These are phyloP conservation scores for Sarcoramphus papa DNA, from an alignment of 2,797 vertebrate species.

Conservation along the genomic window DNA sequence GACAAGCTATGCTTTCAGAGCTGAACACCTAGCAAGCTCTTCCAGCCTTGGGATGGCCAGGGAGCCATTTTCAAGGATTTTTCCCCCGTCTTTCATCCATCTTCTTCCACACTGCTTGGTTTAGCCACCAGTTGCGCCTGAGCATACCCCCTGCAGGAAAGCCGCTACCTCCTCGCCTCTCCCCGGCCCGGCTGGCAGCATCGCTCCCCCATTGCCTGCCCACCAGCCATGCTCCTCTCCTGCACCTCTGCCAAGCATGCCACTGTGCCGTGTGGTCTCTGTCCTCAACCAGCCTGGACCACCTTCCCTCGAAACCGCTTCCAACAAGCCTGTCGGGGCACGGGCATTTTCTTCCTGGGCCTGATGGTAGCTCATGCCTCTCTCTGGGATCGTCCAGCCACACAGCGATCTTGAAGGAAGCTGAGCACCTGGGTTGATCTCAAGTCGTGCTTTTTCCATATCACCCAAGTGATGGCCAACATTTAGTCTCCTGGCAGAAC, in stretches of 20 bases:
- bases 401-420: neutral
- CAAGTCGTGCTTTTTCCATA: neutral
- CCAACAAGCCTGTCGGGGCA: neutral
- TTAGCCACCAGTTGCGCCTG: neutral
- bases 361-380: neutral
- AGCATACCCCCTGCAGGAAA: neutral
- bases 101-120: neutral
- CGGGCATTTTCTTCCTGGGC: rapidly evolving
- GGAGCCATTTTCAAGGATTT: neutral
- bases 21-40: neutral
- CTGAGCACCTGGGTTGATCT: neutral
- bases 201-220: neutral
- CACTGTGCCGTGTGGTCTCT: rapidly evolving
- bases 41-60: neutral
- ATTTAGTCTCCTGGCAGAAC: neutral
- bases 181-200: neutral
- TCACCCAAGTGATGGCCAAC: neutral
- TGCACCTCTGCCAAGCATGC: neutral
- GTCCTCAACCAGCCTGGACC: neutral
- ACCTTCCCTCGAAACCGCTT: neutral
- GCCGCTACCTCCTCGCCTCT: neutral
- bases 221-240: neutral
- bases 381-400: neutral
- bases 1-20: neutral
- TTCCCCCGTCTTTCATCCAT: neutral